phyloP scores from a whole-genome alignment of 2,888 invertebrate genomes.

The Ecdyonurus torrentis region DNA sequence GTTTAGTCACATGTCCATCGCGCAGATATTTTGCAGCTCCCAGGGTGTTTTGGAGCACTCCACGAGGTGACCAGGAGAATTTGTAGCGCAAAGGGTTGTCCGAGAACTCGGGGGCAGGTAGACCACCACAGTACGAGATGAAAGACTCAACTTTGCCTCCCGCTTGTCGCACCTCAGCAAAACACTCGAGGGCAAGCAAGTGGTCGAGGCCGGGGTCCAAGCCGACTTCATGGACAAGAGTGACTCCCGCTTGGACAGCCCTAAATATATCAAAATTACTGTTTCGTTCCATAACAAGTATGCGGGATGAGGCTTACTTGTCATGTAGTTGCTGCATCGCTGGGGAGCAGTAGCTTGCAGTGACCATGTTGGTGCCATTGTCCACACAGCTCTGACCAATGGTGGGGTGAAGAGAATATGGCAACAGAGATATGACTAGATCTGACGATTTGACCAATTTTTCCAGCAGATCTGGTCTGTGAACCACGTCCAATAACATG shows the following conservation, averaged over 20 bases:
- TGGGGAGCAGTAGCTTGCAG: conserved; percentile 85
- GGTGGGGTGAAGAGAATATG: conserved; percentile 74
- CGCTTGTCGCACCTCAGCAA: conserved; percentile 74
- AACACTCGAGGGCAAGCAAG: conserved; percentile 88
- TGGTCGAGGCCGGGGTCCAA: conserved; percentile 99
- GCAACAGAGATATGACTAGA: conserved; percentile 74
- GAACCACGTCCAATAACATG: conserved; percentile 65
- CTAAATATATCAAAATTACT: conserved; percentile 26
- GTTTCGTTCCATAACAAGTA: neutral
- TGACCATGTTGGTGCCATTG: conserved; percentile 82
- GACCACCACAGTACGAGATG: conserved; percentile 90
- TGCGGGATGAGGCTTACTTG: conserved; percentile 35
- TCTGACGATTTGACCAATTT: conserved; percentile 56
- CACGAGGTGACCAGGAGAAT: conserved; percentile 94
- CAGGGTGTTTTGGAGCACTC: conserved; percentile 78
- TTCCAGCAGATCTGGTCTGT: conserved; percentile 46
- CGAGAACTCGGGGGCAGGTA: conserved; percentile 94
- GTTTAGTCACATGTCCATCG: conserved; percentile 48
- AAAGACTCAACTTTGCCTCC: conserved; percentile 92
- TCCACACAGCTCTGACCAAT: conserved; percentile 76
- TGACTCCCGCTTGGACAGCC: conserved; percentile 76
- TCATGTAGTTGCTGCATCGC: conserved; percentile 64
- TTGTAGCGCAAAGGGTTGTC: conserved; percentile 80
- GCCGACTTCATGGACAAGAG: conserved; percentile 91
- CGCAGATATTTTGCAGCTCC: conserved; percentile 75